Evolutionary conservation across 2,888 invertebrate genomes (phyloP).

Genomic region (Ophion ventricosus): DNA sequence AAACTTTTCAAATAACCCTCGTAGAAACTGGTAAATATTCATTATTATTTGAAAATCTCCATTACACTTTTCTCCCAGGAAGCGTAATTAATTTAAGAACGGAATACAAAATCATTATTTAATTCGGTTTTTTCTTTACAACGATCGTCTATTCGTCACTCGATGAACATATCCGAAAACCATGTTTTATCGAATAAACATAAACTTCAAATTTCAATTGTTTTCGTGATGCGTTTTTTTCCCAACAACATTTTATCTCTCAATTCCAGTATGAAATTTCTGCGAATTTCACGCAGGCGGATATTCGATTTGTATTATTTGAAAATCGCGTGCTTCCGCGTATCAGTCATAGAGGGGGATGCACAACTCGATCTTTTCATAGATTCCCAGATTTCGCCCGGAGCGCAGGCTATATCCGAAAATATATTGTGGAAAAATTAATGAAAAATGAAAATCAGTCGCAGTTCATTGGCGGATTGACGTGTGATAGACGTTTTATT

Average conservation of each 20-base stretch:
- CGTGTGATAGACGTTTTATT: background rate
- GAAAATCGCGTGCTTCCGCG: background rate
- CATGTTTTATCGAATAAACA: background rate
- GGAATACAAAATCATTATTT: too few species aligned
- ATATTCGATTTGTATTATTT: constrained; percentile 20
- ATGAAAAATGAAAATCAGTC: constrained; percentile 8
- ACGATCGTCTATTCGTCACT: background rate
- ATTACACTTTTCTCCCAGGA: too few species aligned
- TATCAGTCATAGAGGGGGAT: background rate
- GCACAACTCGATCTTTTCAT: constrained; percentile 18
- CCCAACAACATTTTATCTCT: background rate
- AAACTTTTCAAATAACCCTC: too few species aligned
- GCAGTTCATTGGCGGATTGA: background rate
- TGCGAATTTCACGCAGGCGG: background rate
- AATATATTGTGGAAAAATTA: constrained; percentile 15
- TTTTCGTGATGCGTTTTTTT: background rate
- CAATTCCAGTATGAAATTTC: constrained; percentile 9
- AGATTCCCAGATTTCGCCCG: constrained; percentile 17
- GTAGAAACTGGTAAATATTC: too few species aligned
- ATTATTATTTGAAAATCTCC: too few species aligned
- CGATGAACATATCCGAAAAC: background rate
- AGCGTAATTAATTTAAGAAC: too few species aligned
- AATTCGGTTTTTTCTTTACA: background rate
- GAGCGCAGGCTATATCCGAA: constrained; percentile 10
- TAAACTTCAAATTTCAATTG: background rate